These are phyloP conservation scores for Drosophila seclusa DNA, from an alignment of 2,888 invertebrate genomes.

Conservation along the genomic window DNA sequence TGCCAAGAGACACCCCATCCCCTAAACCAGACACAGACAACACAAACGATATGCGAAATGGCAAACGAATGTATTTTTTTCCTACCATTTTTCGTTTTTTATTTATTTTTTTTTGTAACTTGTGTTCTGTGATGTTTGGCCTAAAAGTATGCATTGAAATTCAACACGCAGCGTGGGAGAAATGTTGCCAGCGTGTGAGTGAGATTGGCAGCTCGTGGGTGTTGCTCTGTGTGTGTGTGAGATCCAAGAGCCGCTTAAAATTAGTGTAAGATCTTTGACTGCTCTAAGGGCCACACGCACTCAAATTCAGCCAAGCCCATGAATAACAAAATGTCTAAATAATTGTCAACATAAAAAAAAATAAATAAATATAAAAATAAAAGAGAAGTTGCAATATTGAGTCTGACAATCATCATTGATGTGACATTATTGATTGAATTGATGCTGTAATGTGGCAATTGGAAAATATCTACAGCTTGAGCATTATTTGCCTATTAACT, in stretches of 20 bases:
- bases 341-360: conserved; percentile 15
- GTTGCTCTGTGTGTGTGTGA: conserved; percentile 15
- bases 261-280: conserved; percentile 70
- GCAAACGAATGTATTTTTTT: conserved; percentile 77
- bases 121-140: conserved; percentile 61
- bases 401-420: background rate
- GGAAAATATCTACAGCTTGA: background rate
- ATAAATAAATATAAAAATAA: background rate
- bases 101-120: background rate
- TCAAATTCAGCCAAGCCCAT: conserved; percentile 22
- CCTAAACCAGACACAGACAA: background rate
- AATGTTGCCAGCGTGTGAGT: conserved; percentile 23
- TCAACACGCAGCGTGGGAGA: conserved; percentile 74
- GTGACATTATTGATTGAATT: conserved; percentile 1
- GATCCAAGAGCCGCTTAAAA: conserved; percentile 61
- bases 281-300: conserved; percentile 61
- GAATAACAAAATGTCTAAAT: conserved; percentile 48
- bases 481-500: background rate
- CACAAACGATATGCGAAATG: conserved; percentile 68
- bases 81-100: conserved; percentile 3
- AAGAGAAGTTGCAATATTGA: background rate
- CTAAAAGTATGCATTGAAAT: conserved; percentile 78
- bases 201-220: conserved; percentile 36
- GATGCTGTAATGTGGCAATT: background rate
- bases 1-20: background rate